phyloP scores from a whole-genome alignment of 2,113 vertebrate genomes.

The Rallus limicola region DNA sequence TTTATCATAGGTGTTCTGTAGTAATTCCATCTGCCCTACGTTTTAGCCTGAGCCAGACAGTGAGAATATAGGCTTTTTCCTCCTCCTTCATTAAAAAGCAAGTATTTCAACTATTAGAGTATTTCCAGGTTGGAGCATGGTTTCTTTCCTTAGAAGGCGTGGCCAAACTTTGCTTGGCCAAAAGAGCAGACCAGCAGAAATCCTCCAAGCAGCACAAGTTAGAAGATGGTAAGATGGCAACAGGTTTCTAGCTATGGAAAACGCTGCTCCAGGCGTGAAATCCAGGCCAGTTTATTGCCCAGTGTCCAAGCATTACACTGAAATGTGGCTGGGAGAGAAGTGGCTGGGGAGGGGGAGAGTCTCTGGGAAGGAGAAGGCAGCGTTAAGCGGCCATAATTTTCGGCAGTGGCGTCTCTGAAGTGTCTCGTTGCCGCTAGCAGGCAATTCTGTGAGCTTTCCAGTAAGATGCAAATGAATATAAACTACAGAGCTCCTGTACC shows the following conservation, averaged over 20 bases:
- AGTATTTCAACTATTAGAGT: not conserved
- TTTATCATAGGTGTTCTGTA: not conserved
- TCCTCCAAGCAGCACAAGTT: not conserved
- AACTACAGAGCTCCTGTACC: not conserved
- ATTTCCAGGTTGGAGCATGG: not conserved
- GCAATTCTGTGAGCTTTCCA: not conserved
- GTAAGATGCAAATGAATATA: constrained; percentile 3
- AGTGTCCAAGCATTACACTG: not conserved
- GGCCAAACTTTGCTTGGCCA: not conserved
- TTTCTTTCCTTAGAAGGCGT: not conserved
- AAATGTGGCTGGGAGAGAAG: not conserved
- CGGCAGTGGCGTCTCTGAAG: not conserved
- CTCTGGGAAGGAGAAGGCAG: not conserved
- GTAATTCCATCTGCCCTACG: not conserved
- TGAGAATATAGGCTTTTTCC: not conserved
- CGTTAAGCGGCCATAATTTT: not conserved
- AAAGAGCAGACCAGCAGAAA: not conserved
- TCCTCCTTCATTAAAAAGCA: not conserved
- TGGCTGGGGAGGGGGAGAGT: not conserved
- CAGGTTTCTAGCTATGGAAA: not conserved
- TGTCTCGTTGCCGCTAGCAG: not conserved
- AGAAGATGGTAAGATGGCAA: not conserved
- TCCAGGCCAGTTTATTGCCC: not conserved
- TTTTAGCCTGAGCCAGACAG: not conserved
- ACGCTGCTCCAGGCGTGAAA: not conserved